Evolutionary conservation across 2,888 invertebrate species (phyloP), one percentile per base, ranked within the genome.

Genomic region (Galeopsomyia nigrocyanea): DNA sequence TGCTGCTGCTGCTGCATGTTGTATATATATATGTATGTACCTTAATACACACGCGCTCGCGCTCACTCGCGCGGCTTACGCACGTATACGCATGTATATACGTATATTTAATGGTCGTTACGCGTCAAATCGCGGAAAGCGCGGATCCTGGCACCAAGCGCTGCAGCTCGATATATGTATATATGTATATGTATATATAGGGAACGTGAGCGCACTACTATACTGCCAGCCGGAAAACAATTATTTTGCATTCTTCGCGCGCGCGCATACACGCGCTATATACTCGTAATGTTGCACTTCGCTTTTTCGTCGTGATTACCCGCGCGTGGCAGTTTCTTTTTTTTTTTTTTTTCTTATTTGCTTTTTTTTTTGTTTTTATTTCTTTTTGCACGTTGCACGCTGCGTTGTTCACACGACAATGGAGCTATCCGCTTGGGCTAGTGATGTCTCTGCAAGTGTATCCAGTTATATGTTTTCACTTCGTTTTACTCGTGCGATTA

Each of bases 121-220:
- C 79, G 79, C 80, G 76, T 78, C 72, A 74, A 78, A 79, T 75
- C 71, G 75, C 63, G 70, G 68, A 73, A 67, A 74, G 51, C 71
- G 22, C 66, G 51, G 67, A 67, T 71, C 67, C 71, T 61, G 66
- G 51, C 56, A 62, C 65, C 39, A 31, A 46, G 46, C 31, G 17
- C 31, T 22, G 31, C 31, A 0, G 31, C 67, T 39, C 13, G 53
- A 49, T n/a, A 22, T n/a, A 16, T 6, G 31, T 13, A 47, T 21
- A 10, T 13, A 19, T 3, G n/a, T n/a, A 22, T n/a, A 16, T 6
- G 31, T 13, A 47, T 21, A 10, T 13, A 19, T n/a, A n/a, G n/a
- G 26, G 26, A 26, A 26, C 26, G 26, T 26, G 26, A 26, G 26
- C 26, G 26, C 26, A 5, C 26, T 51, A n/a, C 51, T 2, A n/a